Percentiles rank a stretch among this genome's conserved stretches.
Conservation (phyloP, 2,797 vertebrate genomes). For the Chaetodon trifasciatus region DNA sequence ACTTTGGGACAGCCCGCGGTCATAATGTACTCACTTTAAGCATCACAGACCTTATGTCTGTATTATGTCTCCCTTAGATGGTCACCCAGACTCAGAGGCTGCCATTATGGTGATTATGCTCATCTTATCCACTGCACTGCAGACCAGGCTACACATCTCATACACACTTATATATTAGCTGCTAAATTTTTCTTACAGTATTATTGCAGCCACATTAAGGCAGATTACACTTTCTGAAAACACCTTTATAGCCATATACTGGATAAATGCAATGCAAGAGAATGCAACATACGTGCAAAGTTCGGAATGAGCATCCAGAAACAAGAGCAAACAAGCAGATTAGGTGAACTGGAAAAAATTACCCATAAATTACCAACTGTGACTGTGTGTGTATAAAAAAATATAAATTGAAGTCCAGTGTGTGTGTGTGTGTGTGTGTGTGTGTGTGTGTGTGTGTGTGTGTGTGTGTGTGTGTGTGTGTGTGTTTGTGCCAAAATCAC, state of each 20-base stretch:
- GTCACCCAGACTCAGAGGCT: conserved; percentile 42
- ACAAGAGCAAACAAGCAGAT: conserved; percentile 5
- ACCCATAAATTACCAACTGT: conserved; percentile 14
- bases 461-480: conserved; percentile 23
- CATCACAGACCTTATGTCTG: conserved; percentile 48
- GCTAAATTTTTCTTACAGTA: conserved; percentile 22
- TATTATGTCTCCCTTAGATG: conserved; percentile 50
- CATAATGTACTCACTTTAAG: conserved; percentile 56
- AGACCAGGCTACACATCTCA: conserved; percentile 66
- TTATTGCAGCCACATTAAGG: conserved; percentile 12
- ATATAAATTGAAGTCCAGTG: background rate
- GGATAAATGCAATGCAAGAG: background rate
- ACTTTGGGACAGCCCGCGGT: conserved; percentile 57
- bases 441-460: too few relatives aligned
- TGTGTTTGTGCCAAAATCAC: conserved; percentile 5
- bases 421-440: background rate
- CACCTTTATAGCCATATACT: background rate
- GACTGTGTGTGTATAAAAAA: background rate
- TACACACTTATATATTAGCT: conserved; percentile 31
- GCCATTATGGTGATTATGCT: conserved; percentile 36
- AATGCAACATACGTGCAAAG: background rate
- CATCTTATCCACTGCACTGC: conserved; percentile 32
- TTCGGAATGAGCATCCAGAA: background rate
- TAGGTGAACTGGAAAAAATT: conserved; percentile 14
- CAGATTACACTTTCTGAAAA: background rate